phyloP scores from a whole-genome alignment of 37 sponge, comb jelly and placozoan genomes.

The Mnemiopsis leidyi region DNA sequence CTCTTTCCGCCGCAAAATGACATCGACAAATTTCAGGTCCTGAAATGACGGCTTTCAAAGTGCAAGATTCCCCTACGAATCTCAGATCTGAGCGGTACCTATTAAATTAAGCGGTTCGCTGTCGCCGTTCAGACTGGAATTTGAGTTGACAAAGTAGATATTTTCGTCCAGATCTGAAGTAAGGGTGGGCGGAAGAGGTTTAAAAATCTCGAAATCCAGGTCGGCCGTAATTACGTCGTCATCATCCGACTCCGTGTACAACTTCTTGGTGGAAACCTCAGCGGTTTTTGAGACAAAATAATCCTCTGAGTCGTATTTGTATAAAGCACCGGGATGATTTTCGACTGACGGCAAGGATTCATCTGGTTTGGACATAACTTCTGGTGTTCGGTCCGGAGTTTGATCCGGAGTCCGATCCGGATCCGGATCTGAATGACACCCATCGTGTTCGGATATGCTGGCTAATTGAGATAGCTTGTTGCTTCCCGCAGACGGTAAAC shows the following conservation, averaged over 20 bases:
- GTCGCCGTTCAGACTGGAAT: not conserved
- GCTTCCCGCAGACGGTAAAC: not conserved
- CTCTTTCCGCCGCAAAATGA: too few species aligned
- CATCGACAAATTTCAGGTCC: too few species aligned
- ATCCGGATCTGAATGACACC: not conserved
- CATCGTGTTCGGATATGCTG: not conserved
- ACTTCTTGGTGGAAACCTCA: not conserved
- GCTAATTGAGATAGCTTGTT: not conserved
- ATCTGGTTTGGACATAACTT: not conserved
- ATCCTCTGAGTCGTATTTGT: not conserved
- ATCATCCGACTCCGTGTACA: not conserved
- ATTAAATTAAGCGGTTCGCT: not conserved
- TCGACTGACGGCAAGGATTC: not conserved
- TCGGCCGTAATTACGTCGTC: not conserved
- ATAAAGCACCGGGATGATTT: not conserved
- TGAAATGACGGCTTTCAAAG: too few species aligned
- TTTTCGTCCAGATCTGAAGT: not conserved
- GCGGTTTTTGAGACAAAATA: not conserved
- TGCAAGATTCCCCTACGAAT: too few species aligned
- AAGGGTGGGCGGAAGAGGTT: not conserved
- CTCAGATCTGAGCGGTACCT: not conserved
- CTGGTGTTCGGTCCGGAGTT: too few species aligned
- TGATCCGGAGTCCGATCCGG: too few species aligned
- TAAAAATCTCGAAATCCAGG: constrained; percentile 12
- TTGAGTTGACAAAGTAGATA: not conserved